Percentiles rank a stretch among this genome's conserved stretches.
These are phyloP conservation scores for Mustelus asterias DNA, from an alignment of 2,113 vertebrate genomes.

Conservation along the genomic window DNA sequence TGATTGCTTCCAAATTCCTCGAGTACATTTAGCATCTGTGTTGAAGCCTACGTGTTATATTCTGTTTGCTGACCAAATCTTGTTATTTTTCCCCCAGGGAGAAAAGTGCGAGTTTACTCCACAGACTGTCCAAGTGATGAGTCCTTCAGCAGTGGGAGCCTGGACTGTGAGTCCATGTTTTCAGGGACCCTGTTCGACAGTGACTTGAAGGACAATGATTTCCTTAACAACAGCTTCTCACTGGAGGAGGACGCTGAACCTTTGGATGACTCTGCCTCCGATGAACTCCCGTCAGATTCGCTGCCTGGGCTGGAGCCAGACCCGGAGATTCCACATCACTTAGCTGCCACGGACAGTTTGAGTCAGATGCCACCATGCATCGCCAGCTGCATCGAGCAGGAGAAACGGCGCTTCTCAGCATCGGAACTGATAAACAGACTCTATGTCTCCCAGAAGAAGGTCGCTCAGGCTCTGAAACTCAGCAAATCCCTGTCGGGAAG, in stretches of 20 bases:
- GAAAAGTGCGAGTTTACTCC: slow-evolving; percentile 77
- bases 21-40: not conserved
- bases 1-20: not conserved
- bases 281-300: slow-evolving; percentile 36
- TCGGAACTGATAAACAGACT: slow-evolving; percentile 77
- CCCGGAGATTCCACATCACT: slow-evolving; percentile 38
- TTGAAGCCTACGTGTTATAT: not conserved
- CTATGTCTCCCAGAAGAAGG: slow-evolving; percentile 72
- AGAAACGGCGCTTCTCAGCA: slow-evolving; percentile 78
- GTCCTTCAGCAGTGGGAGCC: slow-evolving; percentile 52
- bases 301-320: slow-evolving; percentile 38
- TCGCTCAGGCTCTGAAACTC: slow-evolving; percentile 69
- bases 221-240: not conserved
- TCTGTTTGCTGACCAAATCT: not conserved
- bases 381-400: slow-evolving; percentile 53
- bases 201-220: slow-evolving; percentile 45
- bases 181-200: slow-evolving; percentile 63
- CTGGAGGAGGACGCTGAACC: slow-evolving; percentile 23
- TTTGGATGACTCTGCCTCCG: not conserved
- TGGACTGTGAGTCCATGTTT: slow-evolving; percentile 62
- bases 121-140: slow-evolving; percentile 57
- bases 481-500: slow-evolving; percentile 70
- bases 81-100: slow-evolving; percentile 53
- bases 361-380: not conserved
- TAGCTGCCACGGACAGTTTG: slow-evolving; percentile 16